phyloP scores from a whole-genome alignment of 1,140 invertebrate genomes.

The Sinonovacula constricta region DNA sequence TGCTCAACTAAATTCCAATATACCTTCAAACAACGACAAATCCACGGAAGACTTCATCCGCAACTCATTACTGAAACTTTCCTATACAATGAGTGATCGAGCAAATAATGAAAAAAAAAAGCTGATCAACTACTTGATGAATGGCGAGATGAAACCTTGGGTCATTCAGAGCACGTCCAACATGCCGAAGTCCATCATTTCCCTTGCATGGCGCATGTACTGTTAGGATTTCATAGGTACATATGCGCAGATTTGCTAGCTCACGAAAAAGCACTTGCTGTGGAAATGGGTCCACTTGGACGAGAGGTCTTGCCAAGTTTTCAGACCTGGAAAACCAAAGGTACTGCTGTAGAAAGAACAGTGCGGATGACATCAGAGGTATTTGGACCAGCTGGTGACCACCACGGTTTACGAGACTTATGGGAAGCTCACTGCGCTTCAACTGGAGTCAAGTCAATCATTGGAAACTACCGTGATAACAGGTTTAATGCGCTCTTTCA shows the following conservation, averaged over 20 bases:
- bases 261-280: neutral
- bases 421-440: constrained; percentile 18
- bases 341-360: neutral
- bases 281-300: neutral
- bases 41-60: too few species aligned
- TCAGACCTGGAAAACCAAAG: neutral
- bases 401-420: constrained; percentile 1
- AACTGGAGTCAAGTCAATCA: constrained; percentile 16
- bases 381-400: constrained; percentile 1
- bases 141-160: too few species aligned
- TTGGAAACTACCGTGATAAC: constrained; percentile 33
- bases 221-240: constrained; percentile 32
- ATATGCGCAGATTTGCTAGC: neutral
- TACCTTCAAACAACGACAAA: too few species aligned
- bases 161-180: too few species aligned
- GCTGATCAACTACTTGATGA: too few species aligned
- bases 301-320: neutral
- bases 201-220: constrained; percentile 27
- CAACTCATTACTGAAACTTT: too few species aligned
- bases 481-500: constrained; percentile 27
- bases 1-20: too few species aligned
- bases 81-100: too few species aligned
- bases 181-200: constrained; percentile 6
- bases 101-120: too few species aligned
- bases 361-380: constrained; percentile 2